phyloP scores from a whole-genome alignment of 2,888 invertebrate genomes.

The Calephelis perditalis region DNA sequence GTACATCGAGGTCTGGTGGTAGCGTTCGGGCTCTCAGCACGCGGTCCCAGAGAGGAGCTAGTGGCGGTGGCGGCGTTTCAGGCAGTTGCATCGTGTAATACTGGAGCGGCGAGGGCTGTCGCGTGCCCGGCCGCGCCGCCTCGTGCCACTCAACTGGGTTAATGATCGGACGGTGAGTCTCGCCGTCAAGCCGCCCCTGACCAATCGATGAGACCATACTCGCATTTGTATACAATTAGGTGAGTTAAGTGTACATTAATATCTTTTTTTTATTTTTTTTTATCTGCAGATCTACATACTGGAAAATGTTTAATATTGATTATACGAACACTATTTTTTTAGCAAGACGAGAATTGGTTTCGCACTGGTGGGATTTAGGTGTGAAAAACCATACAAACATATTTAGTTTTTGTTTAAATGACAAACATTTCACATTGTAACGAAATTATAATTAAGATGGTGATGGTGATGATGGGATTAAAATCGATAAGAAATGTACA shows the following conservation, averaged over 20 bases:
- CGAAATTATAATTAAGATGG: too few relatives aligned
- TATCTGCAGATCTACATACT: too few relatives aligned
- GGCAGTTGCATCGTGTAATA: constrained; percentile 65
- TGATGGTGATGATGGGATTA: too few relatives aligned
- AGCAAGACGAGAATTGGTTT: neutral
- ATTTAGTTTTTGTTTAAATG: too few relatives aligned
- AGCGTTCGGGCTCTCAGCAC: constrained; percentile 85
- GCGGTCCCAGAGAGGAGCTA: constrained; percentile 90
- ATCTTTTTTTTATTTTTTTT: neutral
- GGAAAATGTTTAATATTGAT: neutral
- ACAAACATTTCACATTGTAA: too few relatives aligned
- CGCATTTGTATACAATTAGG: constrained; percentile 16
- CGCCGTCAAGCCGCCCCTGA: constrained; percentile 53
- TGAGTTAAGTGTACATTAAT: constrained; percentile 12
- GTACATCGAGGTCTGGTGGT: constrained; percentile 82
- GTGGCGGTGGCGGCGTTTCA: constrained; percentile 69
- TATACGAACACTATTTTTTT: too few relatives aligned
- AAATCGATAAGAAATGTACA: too few relatives aligned
- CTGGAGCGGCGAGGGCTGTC: constrained; percentile 70
- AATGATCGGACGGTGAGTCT: constrained; percentile 73
- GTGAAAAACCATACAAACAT: too few relatives aligned
- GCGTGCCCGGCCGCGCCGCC: constrained; percentile 68
- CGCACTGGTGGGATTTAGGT: too few relatives aligned
- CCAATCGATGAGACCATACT: constrained; percentile 60
- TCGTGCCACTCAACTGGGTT: constrained; percentile 72